Percentiles rank a stretch among this genome's conserved stretches.
These are phyloP conservation scores for Spialia ferax DNA, from an alignment of 2,888 invertebrate genomes.

Conservation along the genomic window DNA sequence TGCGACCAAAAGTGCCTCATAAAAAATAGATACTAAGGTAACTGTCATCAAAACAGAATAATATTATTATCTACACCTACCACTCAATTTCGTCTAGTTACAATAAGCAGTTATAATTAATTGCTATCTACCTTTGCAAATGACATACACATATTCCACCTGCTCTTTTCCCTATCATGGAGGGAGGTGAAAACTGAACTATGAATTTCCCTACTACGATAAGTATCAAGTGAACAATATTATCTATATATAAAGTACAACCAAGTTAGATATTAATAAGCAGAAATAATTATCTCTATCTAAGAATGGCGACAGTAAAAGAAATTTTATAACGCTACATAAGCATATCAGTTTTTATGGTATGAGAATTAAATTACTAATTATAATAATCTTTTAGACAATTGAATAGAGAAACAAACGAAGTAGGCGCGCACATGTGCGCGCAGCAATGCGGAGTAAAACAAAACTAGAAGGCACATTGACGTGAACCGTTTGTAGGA, in stretches of 20 bases:
- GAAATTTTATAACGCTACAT: no score
- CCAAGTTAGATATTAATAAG: no score
- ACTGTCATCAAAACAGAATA: background rate
- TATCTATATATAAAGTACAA: no score
- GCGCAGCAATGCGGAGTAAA: background rate
- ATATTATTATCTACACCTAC: background rate
- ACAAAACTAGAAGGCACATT: conserved; percentile 41
- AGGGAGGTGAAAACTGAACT: background rate
- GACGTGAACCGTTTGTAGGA: conserved; percentile 45
- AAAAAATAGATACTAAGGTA: conserved; percentile 2
- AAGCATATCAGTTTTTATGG: no score
- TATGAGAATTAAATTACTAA: no score
- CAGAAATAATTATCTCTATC: no score
- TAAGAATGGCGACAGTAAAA: no score
- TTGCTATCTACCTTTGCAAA: no score
- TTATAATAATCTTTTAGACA: no score
- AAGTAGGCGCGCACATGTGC: background rate
- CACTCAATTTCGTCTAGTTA: background rate
- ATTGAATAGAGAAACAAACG: no score
- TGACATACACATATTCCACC: background rate
- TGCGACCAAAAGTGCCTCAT: conserved; percentile 36
- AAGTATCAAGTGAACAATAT: no score
- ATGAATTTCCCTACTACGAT: background rate
- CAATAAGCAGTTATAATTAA: background rate
- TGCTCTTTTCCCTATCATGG: conserved; percentile 1